phyloP scores from a whole-genome alignment of 2,113 vertebrate species.

The Platichthys stellatus region DNA sequence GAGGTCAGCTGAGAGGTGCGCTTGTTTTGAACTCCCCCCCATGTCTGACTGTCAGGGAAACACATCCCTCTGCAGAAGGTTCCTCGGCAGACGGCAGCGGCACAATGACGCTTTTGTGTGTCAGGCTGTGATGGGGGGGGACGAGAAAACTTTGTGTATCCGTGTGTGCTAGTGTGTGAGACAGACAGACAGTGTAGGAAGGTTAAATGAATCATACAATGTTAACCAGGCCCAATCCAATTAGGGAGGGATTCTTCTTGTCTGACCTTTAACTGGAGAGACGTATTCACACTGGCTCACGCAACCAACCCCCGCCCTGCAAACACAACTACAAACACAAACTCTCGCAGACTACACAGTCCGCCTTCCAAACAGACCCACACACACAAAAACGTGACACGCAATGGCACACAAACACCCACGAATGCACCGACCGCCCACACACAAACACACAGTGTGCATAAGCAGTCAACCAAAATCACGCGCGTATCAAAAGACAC shows the following conservation, averaged over 20 bases:
- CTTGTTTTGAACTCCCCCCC: constrained; percentile 65
- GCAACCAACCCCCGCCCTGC: constrained; percentile 39
- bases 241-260: constrained; percentile 78
- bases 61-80: constrained; percentile 68
- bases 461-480: constrained; percentile 16
- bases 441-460: constrained; percentile 17
- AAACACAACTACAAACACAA: constrained; percentile 30
- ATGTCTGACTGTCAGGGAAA: constrained; percentile 65
- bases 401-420: neutral
- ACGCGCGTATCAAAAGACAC: neutral
- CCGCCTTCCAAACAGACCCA: constrained; percentile 12
- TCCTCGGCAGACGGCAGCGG: constrained; percentile 63
- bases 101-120: constrained; percentile 80
- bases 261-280: constrained; percentile 77
- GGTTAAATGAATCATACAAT: constrained; percentile 81
- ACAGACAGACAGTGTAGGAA: constrained; percentile 51
- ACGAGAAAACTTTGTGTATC: constrained; percentile 46
- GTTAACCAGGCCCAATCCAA: constrained; percentile 81
- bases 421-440: neutral
- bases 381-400: neutral
- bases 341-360: constrained; percentile 28
- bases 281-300: constrained; percentile 63
- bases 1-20: constrained; percentile 77
- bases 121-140: constrained; percentile 25
- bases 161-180: constrained; percentile 35